Evolutionary conservation across 2,797 vertebrate genomes (phyloP), one percentile per base, ranked within the genome.

Genomic region (Channallabes apus): DNA sequence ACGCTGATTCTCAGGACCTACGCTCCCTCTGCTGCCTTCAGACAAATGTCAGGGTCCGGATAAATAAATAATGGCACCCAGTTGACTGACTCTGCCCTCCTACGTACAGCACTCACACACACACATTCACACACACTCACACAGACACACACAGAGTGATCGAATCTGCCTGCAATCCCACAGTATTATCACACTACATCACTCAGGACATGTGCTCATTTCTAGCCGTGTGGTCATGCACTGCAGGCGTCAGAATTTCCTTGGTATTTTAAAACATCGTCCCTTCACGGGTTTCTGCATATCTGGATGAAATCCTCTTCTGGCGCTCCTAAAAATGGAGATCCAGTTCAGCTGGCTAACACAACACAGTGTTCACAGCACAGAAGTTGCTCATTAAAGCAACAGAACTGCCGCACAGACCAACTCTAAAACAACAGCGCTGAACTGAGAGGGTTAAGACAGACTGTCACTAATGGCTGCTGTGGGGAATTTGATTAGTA

Each of bases 291-390:
- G 76, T 89, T 89, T 85, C 83, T 90, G 81, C 88, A 85, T 87
- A 86, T 81, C 86, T 89, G 88, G 84, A 89, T 77, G 77, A 75
- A 59, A 69, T 67, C 64, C 77, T 81, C 86, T 88, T 79, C 27
- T 88, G 90, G 87, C 89, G 88, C 80, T 88, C 82, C 86, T 91
- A 85, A 91, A 91, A 78, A 90, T 86, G 90, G 89, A 91, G 87
- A 80, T 87, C 72, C 82, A 89, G 87, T 90, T 91, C 91, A 90
- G 84, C 89, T 84, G 84, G 82, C 72, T 85, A 91, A 82, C 91
- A 92, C 90, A 92, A 82, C 82, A 54, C 2, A 89, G 91, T 81
- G 89, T 88, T 92, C 91, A 92, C 91, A 90, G 89, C 84, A 71
- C 69, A 72, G 65, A 68, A 84, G 82, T 41, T 65, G 83, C 73